Percentiles rank a stretch among this genome's conserved stretches.
Conservation (phyloP, 1,140 invertebrate genomes). For the Lerema accius region DNA sequence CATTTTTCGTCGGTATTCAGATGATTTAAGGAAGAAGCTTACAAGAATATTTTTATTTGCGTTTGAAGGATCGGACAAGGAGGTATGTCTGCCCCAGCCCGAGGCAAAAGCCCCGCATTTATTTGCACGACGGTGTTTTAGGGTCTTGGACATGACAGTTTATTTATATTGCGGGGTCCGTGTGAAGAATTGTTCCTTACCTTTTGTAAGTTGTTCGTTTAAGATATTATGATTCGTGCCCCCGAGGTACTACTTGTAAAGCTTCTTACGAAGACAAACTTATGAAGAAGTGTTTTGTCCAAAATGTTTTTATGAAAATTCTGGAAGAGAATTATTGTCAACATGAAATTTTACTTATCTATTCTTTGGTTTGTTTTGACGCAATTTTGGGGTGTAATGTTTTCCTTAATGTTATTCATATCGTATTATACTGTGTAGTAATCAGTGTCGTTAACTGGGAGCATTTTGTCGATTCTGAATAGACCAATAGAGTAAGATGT, state of each 20-base stretch:
- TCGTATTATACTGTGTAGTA: too few species aligned
- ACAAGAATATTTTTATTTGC: conserved; percentile 17
- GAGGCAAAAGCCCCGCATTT: conserved; percentile 26
- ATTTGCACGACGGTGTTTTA: conserved; percentile 28
- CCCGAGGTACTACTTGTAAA: conserved; percentile 12
- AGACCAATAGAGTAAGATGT: too few species aligned
- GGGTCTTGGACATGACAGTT: conserved; percentile 30
- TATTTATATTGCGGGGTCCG: conserved; percentile 33
- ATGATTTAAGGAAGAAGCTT: conserved; percentile 8
- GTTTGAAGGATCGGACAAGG: conserved; percentile 23
- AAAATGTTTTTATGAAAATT: background rate
- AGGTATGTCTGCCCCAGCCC: conserved; percentile 12
- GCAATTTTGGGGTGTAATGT: background rate
- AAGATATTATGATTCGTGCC: conserved; percentile 22
- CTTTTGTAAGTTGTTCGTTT: conserved; percentile 26
- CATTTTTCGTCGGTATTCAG: conserved; percentile 2
- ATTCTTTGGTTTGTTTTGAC: background rate
- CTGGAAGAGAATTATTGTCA: background rate
- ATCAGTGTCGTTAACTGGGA: too few species aligned
- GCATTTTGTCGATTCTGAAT: too few species aligned
- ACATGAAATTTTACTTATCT: background rate
- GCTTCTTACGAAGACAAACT: conserved; percentile 9
- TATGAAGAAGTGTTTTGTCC: background rate
- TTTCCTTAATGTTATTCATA: too few species aligned
- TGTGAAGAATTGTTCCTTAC: conserved; percentile 30